These are phyloP conservation scores for Brachypodius melanocephalos DNA, from an alignment of 2,113 vertebrate genomes.

Conservation along the genomic window DNA sequence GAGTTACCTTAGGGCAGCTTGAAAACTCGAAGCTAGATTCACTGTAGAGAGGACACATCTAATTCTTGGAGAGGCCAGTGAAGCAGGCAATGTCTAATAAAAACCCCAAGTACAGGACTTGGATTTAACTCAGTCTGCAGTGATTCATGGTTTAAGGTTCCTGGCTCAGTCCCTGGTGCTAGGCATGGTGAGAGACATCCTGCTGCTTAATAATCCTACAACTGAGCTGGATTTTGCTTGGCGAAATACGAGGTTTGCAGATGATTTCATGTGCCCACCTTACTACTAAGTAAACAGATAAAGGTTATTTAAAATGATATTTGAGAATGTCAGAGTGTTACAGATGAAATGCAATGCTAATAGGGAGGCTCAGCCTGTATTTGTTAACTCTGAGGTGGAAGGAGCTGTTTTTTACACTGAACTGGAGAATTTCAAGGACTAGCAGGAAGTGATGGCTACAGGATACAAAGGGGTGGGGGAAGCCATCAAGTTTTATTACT, in stretches of 20 bases:
- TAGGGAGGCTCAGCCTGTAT: not conserved
- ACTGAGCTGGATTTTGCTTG: not conserved
- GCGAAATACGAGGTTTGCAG: not conserved
- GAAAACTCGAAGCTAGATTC: not conserved
- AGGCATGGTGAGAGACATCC: constrained; percentile 12
- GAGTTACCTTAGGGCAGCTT: not conserved
- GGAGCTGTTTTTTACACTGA: constrained; percentile 7
- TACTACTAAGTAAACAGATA: not conserved
- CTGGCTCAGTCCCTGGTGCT: constrained; percentile 1
- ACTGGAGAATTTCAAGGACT: constrained; percentile 42
- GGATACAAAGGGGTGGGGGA: constrained; percentile 35
- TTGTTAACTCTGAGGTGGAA: constrained; percentile 16
- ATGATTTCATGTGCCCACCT: not conserved
- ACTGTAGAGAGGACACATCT: not conserved
- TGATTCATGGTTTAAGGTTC: constrained; percentile 44
- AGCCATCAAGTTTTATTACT: constrained; percentile 31
- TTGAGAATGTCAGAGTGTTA: not conserved
- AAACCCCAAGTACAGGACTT: not conserved
- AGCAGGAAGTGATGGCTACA: constrained; percentile 54
- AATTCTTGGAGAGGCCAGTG: not conserved
- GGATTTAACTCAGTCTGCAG: constrained; percentile 25
- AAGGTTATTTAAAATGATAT: not conserved
- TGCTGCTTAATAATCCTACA: constrained; percentile 14
- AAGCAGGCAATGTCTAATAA: not conserved
- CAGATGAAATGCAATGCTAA: not conserved